Base-by-base conservation (phyloP, 2,797 vertebrate species). In the Notamacropus eugenii region DNA sequence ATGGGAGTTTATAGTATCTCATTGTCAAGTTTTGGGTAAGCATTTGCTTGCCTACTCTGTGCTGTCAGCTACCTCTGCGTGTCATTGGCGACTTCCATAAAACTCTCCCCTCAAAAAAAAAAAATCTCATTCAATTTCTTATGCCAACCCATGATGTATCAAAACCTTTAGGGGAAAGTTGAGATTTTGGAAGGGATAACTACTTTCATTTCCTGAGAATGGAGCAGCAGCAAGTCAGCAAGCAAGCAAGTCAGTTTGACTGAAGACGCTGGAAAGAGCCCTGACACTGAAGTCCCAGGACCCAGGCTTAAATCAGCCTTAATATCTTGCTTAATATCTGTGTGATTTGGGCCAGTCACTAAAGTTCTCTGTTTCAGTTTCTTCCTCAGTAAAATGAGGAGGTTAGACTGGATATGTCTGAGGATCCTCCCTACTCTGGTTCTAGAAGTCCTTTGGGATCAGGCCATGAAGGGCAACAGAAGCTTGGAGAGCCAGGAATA, bases 161-260 rank as follows among this genome's bases (percentile, higher is more conserved):
- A 10, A 59, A 59, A 59, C 28, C 28, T 59, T 31, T 59, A 31
- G 58, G 58, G 58, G 10, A 59, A 59, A 59, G 58, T 59, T 12
- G 11, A 29, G 58, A 59, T 29, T 29, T 59, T 59, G 58, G 58
- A 59, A 59, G 58, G 58, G 28, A 29, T 59, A 59, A 59, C 28
- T 59, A 0, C 94, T 92, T 95, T 59, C 58, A 46, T 92, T 94
- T 97, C 96, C 34, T 92, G 92, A 92, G 93, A 96, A 93, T 55
- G 12, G 74, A 92, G 14, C 13, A 55, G 22, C 93, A 52, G 5
- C 50, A 52, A 52, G 50, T 52, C 4, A 5, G 46, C 46, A 46
- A 40, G 11, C n/a, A 40, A 96, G 62, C 11, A 55, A 54, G 90
- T 93, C 55, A 95, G 92, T 31, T 82, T 34, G 90, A 93, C 0